Evolutionary conservation across 2,888 invertebrate species (phyloP), one percentile per base, ranked within the genome.

Genomic region (Ichneumoninae sp.): DNA sequence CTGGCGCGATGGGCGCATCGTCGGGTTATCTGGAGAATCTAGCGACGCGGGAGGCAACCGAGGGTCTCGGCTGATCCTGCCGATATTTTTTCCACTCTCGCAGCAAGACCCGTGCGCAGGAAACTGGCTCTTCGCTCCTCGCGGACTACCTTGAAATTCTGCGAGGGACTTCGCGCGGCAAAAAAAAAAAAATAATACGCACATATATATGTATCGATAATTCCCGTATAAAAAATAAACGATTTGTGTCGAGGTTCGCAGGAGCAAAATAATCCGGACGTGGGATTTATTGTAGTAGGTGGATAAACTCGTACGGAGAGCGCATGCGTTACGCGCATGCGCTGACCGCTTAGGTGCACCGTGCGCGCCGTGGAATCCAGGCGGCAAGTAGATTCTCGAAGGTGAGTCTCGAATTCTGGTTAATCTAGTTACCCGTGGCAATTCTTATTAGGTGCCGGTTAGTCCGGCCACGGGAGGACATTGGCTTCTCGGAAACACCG

Each of bases 21-120:
- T 75, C 83, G 74, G 71, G 77, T 87, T 85, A 87, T 83, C 85
- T 83, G 88, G 86, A 16, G 44, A 88, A 90, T 89, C 87, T 87
- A 87, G 86, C 89, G 86, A 89, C 85, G 90, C 89, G 89, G 88
- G 87, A 88, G 90, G 90, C 83, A 86, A 83, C 79, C 81, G 74
- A 47, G 71, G 76, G 75, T 57, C 69, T 60, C 54, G 44, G 68
- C 69, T 47, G 68, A 85, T 79, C 63, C 76, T 68, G 50, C 54
- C 60, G 54, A 69, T 40, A 57, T 74, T 69, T 70, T 66, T 63
- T 36, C 44, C 60, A 26, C 44, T 36, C 13, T 26, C 36, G 8
- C 3, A 52, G 66, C 16, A 13, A 26, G 30, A 40, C 16, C 40
- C 40, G 40, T 30, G 69, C n/a, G 44, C 44, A 50, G 10, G 13